Percentiles rank a stretch among this genome's conserved stretches.
Evolutionary conservation across 2,113 vertebrate species (phyloP).

Genomic region (Mesembrinibis cayennensis): DNA sequence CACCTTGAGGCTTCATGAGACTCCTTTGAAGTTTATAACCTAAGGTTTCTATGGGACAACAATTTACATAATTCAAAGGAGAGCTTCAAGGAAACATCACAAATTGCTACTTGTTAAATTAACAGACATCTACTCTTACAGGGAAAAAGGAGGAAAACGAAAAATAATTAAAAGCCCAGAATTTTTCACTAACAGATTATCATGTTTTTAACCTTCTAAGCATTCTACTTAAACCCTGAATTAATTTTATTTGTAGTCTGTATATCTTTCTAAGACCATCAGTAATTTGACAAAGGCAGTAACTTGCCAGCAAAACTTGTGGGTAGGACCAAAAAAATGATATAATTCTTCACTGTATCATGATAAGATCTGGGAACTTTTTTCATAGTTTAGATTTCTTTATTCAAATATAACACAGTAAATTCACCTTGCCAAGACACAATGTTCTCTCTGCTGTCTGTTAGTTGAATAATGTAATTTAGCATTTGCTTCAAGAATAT

Average conservation of each 20-base stretch:
- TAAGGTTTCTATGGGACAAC: not conserved
- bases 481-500: conserved; percentile 35
- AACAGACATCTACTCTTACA: not conserved
- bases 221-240: not conserved
- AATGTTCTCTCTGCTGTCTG: conserved; percentile 65
- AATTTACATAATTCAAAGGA: conserved; percentile 16
- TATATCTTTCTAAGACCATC: conserved; percentile 17
- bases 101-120: not conserved
- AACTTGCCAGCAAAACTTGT: conserved; percentile 59
- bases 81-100: not conserved
- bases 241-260: conserved; percentile 36
- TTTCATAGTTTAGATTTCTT: conserved; percentile 60
- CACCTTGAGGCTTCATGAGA: not conserved
- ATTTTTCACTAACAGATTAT: not conserved
- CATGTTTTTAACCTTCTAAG: not conserved
- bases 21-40: conserved; percentile 42
- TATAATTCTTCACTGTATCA: conserved; percentile 33
- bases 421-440: conserved; percentile 68
- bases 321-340: conserved; percentile 45
- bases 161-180: not conserved
- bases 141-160: not conserved
- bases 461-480: conserved; percentile 48
- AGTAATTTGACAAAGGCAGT: conserved; percentile 47
- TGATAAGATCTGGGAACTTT: conserved; percentile 72
- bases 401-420: conserved; percentile 65